Percentiles rank a stretch among this genome's conserved stretches.
These are phyloP conservation scores for Iselma pallidipennis DNA, from an alignment of 2,888 invertebrate species.

Conservation along the genomic window DNA sequence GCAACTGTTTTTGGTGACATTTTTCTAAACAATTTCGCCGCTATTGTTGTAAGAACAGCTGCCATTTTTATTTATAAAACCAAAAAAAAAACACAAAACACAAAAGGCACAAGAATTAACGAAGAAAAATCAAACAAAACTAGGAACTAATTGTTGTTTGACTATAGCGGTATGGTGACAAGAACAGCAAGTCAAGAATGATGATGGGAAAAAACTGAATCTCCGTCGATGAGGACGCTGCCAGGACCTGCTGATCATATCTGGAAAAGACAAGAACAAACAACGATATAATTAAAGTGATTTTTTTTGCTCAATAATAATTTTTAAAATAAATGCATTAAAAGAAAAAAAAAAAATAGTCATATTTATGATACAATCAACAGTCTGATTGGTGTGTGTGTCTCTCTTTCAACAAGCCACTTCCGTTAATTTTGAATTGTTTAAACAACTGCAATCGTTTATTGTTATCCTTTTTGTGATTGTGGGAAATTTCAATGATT, in stretches of 20 bases:
- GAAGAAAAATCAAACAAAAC: neutral
- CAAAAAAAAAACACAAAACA: too few species aligned
- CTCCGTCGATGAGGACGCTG: neutral
- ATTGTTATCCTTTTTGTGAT: neutral
- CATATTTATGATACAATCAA: neutral
- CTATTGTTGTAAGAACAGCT: slow-evolving; percentile 28
- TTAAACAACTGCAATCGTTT: neutral
- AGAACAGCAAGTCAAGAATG: neutral
- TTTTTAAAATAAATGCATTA: neutral
- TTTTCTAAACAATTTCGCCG: slow-evolving; percentile 50
- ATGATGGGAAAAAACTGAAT: neutral
- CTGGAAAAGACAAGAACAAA: neutral
- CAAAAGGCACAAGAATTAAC: neutral
- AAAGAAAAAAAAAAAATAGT: too few species aligned
- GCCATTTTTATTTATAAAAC: neutral
- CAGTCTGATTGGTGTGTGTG: neutral
- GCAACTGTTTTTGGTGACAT: slow-evolving; percentile 54
- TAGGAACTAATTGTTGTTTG: neutral
- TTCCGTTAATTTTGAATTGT: slow-evolving; percentile 23
- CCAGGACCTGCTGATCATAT: neutral
- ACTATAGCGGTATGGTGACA: too few species aligned
- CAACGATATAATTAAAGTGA: too few species aligned
- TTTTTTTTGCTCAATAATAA: neutral
- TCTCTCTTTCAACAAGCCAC: slow-evolving; percentile 17
- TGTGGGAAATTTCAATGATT: too few species aligned